Base-by-base conservation (phyloP, 2,888 invertebrate genomes). In the Neoitamus cyanurus region DNA sequence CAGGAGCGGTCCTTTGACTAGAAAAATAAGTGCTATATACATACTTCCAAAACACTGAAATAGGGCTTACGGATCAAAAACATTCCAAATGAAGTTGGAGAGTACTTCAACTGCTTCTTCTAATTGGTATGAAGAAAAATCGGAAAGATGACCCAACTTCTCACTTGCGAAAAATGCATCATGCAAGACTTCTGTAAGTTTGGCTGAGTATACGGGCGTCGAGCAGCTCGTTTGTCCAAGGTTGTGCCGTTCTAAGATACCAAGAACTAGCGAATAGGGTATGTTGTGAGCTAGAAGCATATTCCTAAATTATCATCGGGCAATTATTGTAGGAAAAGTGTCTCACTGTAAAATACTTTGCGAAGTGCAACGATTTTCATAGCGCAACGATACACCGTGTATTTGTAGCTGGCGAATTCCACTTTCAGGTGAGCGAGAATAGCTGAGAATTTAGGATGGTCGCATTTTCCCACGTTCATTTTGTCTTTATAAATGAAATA, bases 141-240 rank as follows among this genome's bases (percentile, higher is more conserved):
- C 31, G 1, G 28, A 25, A 0, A 58, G 15, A n/a, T 68, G 37
- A 11, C 34, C 90, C 25, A 90, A 85, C 78, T 90, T 91, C 83
- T 91, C 90, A 85, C 89, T 89, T 25, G 91, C 91, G 86, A 89
- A 91, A 70, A 90, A 90, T 2, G 91, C 88, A 85, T 91, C 91
- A 85, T 90, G 90, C 48, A 91, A 87, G n/a, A 91, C 87, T 1
- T 90, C 88, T 11, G 90, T 90, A 11, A 91, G 84, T 85, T 91
- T 90, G 68, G 89, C 89, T 0, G 90, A 91, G 6, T 89, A 89
- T 42, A 91, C 89, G 88, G 89, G 89, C 58, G 90, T 88, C 42
- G 90, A 89, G 1, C 87, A 86, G 80, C 88, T 88, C 0, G 87
- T 87, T 87, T 89, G 88, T 37, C 86, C 85, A 70, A 88, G 87